Base-by-base conservation (phyloP, 2,113 vertebrate species). In the Myxocyprinus asiaticus region DNA sequence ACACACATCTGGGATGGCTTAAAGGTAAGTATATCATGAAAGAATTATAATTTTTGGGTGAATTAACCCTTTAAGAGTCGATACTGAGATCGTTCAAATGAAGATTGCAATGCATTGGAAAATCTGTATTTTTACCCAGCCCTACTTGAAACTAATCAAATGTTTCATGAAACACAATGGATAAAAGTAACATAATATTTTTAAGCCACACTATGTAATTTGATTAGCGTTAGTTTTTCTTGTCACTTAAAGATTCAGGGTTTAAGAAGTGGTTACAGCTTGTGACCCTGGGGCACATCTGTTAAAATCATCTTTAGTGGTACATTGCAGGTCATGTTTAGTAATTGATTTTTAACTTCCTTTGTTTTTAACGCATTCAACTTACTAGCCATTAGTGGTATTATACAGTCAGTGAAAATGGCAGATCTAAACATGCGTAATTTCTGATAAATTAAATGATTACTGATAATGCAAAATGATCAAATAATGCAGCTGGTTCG, bases 371-470 rank as follows among this genome's bases (percentile, higher is more conserved):
- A n/a, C n/a, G n/a, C n/a, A n/a, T n/a, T 33, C 22, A 33, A 83
- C 85, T 42, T 71, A 56, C 53, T 69, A 43, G 48, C 72, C 51
- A 63, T 58, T 9, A 74, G 67, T 77, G 15, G 65, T 55, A 67
- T 83, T 58, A 70, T 83, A 83, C 87, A 83, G 87, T 81, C 84
- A 78, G 78, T 71, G 82, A 64, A 56, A 33, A 47, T 12, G 33
- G 17, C 68, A 62, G 82, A 80, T 84, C 77, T 88, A 91, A 93
- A 91, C 89, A 91, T 58, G 76, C 69, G 77, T 61, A 66, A 78
- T 5, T 33, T 47, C 69, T 70, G 80, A 84, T 84, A 17, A 63
- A 84, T 79, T 75, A 80, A 68, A 78, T 70, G 87, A 90, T 87
- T 85, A 87, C 88, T 73, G 76, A 82, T 82, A 81, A 86, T 84